Conservation (phyloP, 2,888 invertebrate genomes). For the Amaurobius ferox region DNA sequence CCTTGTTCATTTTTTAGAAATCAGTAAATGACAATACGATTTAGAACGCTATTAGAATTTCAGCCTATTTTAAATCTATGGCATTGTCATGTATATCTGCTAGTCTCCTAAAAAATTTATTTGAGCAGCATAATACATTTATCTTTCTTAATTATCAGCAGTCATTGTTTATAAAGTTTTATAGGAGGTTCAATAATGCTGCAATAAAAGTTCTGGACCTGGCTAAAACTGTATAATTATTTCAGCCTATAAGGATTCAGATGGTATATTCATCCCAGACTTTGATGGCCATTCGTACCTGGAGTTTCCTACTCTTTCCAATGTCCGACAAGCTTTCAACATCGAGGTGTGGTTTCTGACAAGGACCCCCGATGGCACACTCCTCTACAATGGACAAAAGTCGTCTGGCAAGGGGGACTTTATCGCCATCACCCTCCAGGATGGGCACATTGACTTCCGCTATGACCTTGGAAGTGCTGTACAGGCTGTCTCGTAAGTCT, state of each 20-base stretch:
- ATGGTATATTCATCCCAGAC: constrained; percentile 83
- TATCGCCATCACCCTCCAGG: constrained; percentile 87
- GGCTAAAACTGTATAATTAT: too few species aligned
- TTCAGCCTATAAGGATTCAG: constrained; percentile 75
- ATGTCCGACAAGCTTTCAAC: constrained; percentile 78
- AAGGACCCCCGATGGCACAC: constrained; percentile 87
- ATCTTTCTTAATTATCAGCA: too few species aligned
- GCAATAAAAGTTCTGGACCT: too few species aligned
- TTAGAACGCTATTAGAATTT: too few species aligned
- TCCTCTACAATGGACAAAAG: constrained; percentile 91
- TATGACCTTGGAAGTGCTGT: constrained; percentile 79
- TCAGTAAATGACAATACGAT: too few species aligned
- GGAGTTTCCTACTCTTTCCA: constrained; percentile 85
- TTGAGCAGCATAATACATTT: too few species aligned
- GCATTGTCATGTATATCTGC: too few species aligned
- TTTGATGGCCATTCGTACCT: constrained; percentile 88
- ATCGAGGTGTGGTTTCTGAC: constrained; percentile 92
- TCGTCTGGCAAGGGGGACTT: constrained; percentile 90
- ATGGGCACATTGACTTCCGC: constrained; percentile 81
- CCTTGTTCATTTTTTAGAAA: too few species aligned
- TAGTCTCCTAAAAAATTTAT: too few species aligned
- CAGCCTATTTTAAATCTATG: too few species aligned
- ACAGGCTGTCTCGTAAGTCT: constrained; percentile 76
- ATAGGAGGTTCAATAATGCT: too few species aligned
- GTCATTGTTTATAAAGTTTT: too few species aligned